These are phyloP conservation scores for Sitobion miscanthi DNA, from an alignment of 1,140 invertebrate genomes.

Conservation along the genomic window DNA sequence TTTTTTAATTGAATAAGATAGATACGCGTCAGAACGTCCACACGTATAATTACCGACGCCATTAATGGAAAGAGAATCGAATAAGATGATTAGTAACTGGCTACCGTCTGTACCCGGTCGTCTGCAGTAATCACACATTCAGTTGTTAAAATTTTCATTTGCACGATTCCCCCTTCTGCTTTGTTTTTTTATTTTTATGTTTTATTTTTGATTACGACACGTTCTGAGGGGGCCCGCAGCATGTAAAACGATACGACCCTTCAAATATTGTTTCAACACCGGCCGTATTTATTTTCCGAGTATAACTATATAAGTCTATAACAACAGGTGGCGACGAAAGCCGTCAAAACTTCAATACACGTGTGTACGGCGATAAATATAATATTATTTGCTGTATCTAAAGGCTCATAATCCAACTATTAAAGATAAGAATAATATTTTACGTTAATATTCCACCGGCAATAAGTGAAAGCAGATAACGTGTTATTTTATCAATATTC, in stretches of 20 bases:
- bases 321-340: slow-evolving; percentile 17
- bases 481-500: background rate
- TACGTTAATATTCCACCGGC: background rate
- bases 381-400: background rate
- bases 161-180: background rate
- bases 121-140: slow-evolving; percentile 24
- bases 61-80: background rate
- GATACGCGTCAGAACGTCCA: background rate
- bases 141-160: slow-evolving; percentile 33
- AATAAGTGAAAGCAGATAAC: background rate
- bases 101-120: slow-evolving; percentile 4
- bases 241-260: slow-evolving; percentile 52
- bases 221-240: slow-evolving; percentile 14
- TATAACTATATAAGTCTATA: background rate
- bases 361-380: background rate
- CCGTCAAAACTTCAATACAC: background rate
- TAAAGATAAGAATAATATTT: background rate
- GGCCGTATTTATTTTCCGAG: slow-evolving; percentile 20
- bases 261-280: slow-evolving; percentile 48
- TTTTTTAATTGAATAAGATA: slow-evolving; percentile 32
- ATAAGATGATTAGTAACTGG: slow-evolving; percentile 41
- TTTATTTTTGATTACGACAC: slow-evolving; percentile 34
- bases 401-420: background rate
- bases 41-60: slow-evolving; percentile 20
- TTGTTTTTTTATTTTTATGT: background rate